Evolutionary conservation across 2,797 vertebrate genomes (phyloP).

Genomic region (Rhinogobio ventralis): DNA sequence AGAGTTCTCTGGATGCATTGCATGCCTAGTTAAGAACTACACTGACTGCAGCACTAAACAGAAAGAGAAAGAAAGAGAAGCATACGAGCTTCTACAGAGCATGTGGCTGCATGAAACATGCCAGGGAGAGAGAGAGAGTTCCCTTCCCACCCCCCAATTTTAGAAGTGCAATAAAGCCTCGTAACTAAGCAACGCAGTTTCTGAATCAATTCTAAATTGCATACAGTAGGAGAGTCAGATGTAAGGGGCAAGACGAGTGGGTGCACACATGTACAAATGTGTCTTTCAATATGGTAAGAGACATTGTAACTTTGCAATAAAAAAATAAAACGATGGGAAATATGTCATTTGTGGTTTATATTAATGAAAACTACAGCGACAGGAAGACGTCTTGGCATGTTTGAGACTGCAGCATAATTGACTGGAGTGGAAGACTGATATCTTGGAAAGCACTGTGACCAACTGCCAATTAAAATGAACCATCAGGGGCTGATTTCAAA

Average conservation of each 20-base stretch:
- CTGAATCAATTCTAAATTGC: constrained; percentile 63
- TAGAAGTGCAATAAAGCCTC: constrained; percentile 63
- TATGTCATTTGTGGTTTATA: constrained; percentile 12
- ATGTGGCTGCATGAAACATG: constrained; percentile 32
- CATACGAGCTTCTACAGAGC: constrained; percentile 13
- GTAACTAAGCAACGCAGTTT: constrained; percentile 70
- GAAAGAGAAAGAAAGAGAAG: constrained; percentile 13
- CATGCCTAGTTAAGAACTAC: neutral
- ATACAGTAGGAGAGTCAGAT: constrained; percentile 54
- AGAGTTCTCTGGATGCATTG: constrained; percentile 13
- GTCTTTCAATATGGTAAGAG: constrained; percentile 43
- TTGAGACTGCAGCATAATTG: constrained; percentile 38
- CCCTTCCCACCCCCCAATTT: constrained; percentile 53
- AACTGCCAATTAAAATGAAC: constrained; percentile 52
- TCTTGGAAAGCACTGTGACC: constrained; percentile 53
- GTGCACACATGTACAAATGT: constrained; percentile 18
- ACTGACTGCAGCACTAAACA: constrained; percentile 20
- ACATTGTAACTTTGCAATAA: constrained; percentile 20
- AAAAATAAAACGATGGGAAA: neutral
- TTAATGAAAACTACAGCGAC: constrained; percentile 24
- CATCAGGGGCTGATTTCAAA: constrained; percentile 51
- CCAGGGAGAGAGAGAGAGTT: constrained; percentile 26
- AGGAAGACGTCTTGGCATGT: constrained; percentile 35
- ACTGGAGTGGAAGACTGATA: constrained; percentile 32
- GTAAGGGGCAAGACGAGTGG: constrained; percentile 43